phyloP scores from a whole-genome alignment of 2,797 vertebrate genomes.

The Simalia tracyae region DNA sequence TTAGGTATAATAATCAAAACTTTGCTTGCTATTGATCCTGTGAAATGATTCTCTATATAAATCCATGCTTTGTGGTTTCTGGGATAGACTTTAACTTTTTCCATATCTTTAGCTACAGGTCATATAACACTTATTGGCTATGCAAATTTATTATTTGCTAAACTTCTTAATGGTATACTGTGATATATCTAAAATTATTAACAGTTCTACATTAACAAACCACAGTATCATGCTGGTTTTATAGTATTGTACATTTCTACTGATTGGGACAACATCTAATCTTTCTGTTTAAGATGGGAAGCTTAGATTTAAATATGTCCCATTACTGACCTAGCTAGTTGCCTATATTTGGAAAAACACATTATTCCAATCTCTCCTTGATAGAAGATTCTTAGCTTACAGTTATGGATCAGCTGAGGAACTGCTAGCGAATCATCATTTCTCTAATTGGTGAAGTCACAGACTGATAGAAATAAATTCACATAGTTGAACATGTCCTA shows the following conservation, averaged over 20 bases:
- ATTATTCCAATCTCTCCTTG: not conserved
- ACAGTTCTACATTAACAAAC: not conserved
- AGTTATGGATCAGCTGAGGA: slow-evolving; percentile 7
- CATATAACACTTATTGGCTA: not conserved
- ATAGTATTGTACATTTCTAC: not conserved
- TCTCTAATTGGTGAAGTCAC: slow-evolving; percentile 14
- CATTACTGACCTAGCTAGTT: slow-evolving; percentile 10
- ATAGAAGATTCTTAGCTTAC: slow-evolving; percentile 35
- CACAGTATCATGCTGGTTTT: slow-evolving; percentile 4
- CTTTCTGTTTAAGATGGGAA: not conserved
- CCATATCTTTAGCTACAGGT: slow-evolving; percentile 8
- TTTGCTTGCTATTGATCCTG: not conserved
- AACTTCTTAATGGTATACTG: not conserved
- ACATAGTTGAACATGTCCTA: not conserved
- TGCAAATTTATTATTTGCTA: not conserved
- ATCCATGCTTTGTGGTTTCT: not conserved
- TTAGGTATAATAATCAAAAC: slow-evolving; percentile 1
- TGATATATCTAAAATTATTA: not conserved
- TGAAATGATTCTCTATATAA: not conserved
- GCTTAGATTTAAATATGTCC: slow-evolving; percentile 3
- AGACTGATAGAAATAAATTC: slow-evolving; percentile 17
- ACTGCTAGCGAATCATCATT: not conserved
- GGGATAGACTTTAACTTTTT: not conserved
- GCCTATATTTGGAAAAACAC: slow-evolving; percentile 15
- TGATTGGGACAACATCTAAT: not conserved